Evolutionary conservation across 2,113 vertebrate genomes (phyloP).

Genomic region (Delphinus delphis): DNA sequence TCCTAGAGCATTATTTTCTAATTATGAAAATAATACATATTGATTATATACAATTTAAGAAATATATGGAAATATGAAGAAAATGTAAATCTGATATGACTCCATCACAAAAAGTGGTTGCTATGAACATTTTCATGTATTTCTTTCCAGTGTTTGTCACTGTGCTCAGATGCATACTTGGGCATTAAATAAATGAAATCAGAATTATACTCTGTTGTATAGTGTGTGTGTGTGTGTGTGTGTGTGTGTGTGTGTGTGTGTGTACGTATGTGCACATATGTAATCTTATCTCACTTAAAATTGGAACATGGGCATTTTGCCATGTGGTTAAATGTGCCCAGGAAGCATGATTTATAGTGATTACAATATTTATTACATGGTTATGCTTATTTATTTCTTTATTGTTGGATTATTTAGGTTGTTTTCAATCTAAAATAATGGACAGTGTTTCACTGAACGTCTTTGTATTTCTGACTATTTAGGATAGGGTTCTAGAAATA

Average conservation of each 20-base stretch:
- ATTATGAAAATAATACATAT: neutral
- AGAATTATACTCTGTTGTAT: neutral
- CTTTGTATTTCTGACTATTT: slow-evolving; percentile 5
- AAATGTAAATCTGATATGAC: neutral
- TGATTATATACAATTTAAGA: neutral
- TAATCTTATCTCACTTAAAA: neutral
- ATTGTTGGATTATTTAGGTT: neutral
- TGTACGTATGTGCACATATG: accelerated
- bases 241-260: neutral
- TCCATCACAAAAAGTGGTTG: neutral
- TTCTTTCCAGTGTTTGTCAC: neutral
- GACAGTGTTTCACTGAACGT: neutral
- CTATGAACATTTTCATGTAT: neutral
- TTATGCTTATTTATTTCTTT: neutral
- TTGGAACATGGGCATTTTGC: neutral
- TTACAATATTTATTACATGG: neutral
- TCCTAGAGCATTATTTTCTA: slow-evolving; percentile 17
- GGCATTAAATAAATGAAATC: neutral
- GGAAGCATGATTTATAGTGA: neutral
- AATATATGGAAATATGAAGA: neutral
- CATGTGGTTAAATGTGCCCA: neutral
- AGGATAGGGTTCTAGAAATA: neutral
- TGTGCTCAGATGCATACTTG: neutral
- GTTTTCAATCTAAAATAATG: slow-evolving; percentile 19
- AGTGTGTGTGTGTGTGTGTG: neutral